Evolutionary conservation across 2,113 vertebrate genomes (phyloP).

Genomic region (Scortum barcoo): DNA sequence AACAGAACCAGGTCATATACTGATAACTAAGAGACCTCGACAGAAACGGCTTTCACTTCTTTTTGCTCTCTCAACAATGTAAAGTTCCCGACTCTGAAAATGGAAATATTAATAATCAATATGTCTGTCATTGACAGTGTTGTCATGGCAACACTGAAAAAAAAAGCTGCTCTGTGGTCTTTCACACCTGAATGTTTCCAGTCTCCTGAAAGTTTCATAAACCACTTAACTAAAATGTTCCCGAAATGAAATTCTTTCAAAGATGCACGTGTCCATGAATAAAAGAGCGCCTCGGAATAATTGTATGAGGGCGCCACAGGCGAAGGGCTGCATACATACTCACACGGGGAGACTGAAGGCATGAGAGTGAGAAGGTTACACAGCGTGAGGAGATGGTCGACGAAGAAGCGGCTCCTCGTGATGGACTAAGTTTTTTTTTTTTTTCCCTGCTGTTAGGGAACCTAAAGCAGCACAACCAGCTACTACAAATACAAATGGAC

Average conservation of each 20-base stretch:
- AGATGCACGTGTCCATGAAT: slow-evolving; percentile 34
- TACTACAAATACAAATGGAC: slow-evolving; percentile 70
- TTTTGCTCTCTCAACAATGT: slow-evolving; percentile 18
- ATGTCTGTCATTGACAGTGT: slow-evolving; percentile 52
- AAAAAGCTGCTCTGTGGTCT: slow-evolving; percentile 45
- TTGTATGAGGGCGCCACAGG: slow-evolving; percentile 11
- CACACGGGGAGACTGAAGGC: slow-evolving; percentile 3
- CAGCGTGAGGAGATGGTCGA: slow-evolving; percentile 19
- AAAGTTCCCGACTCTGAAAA: slow-evolving; percentile 37
- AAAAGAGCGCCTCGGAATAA: slow-evolving; percentile 10
- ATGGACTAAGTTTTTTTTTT: slow-evolving; percentile 23
- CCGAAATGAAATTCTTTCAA: slow-evolving; percentile 54
- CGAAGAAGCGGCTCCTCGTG: slow-evolving; percentile 13
- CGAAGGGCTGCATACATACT: slow-evolving; percentile 25
- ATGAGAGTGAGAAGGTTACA: slow-evolving; percentile 12
- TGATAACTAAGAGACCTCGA: neutral
- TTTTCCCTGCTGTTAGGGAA: slow-evolving; percentile 49
- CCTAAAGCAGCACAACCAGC: slow-evolving; percentile 55
- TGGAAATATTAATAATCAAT: slow-evolving; percentile 63
- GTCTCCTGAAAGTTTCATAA: slow-evolving; percentile 55
- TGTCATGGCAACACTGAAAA: slow-evolving; percentile 60
- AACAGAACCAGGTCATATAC: neutral
- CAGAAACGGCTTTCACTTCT: neutral
- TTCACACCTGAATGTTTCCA: slow-evolving; percentile 60
- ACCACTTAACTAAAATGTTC: slow-evolving; percentile 55